These are phyloP conservation scores for Anoplopoma fimbria DNA, from an alignment of 2,113 vertebrate species.

Conservation along the genomic window DNA sequence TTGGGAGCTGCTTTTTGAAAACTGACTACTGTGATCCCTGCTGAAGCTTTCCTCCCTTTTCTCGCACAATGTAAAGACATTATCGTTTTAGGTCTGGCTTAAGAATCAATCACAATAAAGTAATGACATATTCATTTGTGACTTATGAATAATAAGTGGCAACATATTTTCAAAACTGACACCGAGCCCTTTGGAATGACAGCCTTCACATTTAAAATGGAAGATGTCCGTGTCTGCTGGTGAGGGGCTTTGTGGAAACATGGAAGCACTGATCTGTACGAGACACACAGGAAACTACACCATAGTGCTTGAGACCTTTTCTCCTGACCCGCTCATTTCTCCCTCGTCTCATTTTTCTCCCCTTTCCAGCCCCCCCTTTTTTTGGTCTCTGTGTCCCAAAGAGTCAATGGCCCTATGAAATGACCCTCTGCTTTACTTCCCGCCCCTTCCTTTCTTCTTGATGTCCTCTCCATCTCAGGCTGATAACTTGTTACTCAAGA, in stretches of 20 bases:
- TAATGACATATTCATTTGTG: background rate
- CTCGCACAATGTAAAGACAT: background rate
- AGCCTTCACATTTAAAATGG: background rate
- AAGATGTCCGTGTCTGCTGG: background rate
- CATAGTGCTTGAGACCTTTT: conserved; percentile 30
- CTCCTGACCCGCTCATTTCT: conserved; percentile 11
- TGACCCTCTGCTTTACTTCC: conserved; percentile 48
- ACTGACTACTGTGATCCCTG: background rate
- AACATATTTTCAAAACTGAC: background rate
- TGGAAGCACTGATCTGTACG: conserved; percentile 36
- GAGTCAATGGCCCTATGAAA: conserved; percentile 45
- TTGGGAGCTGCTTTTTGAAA: background rate
- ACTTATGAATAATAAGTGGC: background rate
- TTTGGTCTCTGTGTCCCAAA: background rate
- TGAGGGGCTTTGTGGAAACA: conserved; percentile 3
- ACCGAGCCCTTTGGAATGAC: background rate
- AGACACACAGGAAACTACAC: conserved; percentile 8
- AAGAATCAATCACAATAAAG: background rate
- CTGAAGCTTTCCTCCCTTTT: background rate
- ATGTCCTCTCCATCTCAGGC: conserved; percentile 32
- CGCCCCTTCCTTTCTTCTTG: conserved; percentile 29
- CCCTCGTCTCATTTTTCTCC: background rate
- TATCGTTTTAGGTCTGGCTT: background rate
- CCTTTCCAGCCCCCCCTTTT: conserved; percentile 16
- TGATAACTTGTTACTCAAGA: conserved; percentile 43